Evolutionary conservation across 2,113 vertebrate genomes (phyloP).

Genomic region (Phalacrocorax carbo): DNA sequence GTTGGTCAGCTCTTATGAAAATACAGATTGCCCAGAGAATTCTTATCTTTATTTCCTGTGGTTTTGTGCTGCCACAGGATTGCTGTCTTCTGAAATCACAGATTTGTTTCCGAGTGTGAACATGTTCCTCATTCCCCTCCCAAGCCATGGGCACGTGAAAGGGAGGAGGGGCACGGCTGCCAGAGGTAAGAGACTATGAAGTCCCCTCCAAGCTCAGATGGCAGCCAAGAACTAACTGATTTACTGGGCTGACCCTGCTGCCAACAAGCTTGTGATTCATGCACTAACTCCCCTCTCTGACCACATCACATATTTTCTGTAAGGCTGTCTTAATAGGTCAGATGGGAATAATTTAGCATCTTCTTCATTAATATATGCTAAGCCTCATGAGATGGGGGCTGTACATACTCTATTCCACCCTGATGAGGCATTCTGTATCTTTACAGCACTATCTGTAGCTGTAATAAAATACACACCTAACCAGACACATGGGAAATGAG

Average conservation of each 20-base stretch:
- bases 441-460: background rate
- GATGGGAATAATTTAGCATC: conserved; percentile 51
- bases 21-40: background rate
- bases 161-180: background rate
- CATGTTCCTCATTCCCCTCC: background rate
- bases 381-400: background rate
- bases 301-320: conserved; percentile 20
- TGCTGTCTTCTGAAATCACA: background rate
- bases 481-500: background rate
- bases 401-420: background rate
- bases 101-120: background rate
- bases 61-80: background rate
- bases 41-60: background rate
- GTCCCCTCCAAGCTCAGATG: background rate
- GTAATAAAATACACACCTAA: conserved; percentile 5
- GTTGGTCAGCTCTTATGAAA: background rate
- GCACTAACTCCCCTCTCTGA: conserved; percentile 8
- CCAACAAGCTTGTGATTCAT: conserved; percentile 25
- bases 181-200: background rate
- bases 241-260: conserved; percentile 33
- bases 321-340: background rate
- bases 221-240: conserved; percentile 32
- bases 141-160: background rate
- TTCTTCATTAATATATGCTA: conserved; percentile 38
- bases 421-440: background rate